Conservation (phyloP, 92 coral and sea anemone genomes). For the Zoanthus solanderi region DNA sequence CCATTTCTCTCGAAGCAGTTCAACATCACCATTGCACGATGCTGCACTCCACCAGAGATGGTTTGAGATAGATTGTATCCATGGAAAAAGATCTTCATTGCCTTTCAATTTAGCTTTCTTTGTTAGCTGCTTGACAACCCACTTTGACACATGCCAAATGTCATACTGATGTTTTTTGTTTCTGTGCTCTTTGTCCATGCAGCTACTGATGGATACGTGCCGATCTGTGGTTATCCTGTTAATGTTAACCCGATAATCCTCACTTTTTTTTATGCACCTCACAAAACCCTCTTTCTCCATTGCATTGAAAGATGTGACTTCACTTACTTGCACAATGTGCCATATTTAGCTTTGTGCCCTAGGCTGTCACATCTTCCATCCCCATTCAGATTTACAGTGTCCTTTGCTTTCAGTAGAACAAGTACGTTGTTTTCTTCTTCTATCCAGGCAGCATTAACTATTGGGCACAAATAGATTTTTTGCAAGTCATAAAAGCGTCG, state of each 20-base stretch:
- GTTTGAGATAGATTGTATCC: constrained; percentile 67
- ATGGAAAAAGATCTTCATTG: constrained; percentile 49
- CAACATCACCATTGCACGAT: constrained; percentile 66
- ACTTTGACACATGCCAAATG: constrained; percentile 76
- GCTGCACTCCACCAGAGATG: constrained; percentile 77
- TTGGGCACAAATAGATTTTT: constrained; percentile 34
- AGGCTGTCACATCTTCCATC: constrained; percentile 81
- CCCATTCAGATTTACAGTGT: constrained; percentile 62
- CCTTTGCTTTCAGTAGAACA: constrained; percentile 44
- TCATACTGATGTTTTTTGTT: constrained; percentile 69
- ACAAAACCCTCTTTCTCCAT: constrained; percentile 68
- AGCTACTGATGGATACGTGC: constrained; percentile 58
- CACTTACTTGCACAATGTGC: constrained; percentile 72
- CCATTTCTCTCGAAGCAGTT: constrained; percentile 65
- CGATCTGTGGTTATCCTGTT: constrained; percentile 51
- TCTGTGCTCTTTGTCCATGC: constrained; percentile 53
- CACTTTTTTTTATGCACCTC: constrained; percentile 33
- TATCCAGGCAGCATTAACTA: constrained; percentile 35
- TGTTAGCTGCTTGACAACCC: constrained; percentile 58
- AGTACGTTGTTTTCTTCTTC: constrained; percentile 25
- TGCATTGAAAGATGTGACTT: constrained; percentile 71
- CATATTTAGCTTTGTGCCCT: constrained; percentile 77
- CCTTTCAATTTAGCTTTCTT: constrained; percentile 62
- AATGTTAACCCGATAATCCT: neutral
- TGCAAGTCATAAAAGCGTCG: constrained; percentile 39